Evolutionary conservation across 53 echinoderm and acorn worm genomes (phyloP), one percentile per base, ranked within the genome.

Genomic region (Astropecten irregularis): DNA sequence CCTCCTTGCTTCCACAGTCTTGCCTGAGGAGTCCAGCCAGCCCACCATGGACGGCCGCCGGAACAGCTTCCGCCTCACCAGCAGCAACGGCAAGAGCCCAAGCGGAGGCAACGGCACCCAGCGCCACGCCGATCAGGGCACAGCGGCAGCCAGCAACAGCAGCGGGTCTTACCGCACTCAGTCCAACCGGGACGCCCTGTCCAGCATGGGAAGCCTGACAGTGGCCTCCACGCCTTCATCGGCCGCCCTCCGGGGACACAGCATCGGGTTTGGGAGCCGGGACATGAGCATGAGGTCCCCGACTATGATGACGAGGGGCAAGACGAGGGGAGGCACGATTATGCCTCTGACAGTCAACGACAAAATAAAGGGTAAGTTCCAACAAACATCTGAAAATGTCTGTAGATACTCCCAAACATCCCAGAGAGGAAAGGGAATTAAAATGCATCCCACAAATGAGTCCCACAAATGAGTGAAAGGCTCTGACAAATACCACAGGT

Each of bases 51-150:
- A 87, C 50, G 37, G 42, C 29, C 84, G 76, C 10, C 82, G 92
- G 10, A 92, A 92, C 16, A 86, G 92, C 25, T 95, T 92, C 85
- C 87, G 92, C 6, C 91, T 89, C 14, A 46, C 89, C 44, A 47
- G 57, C 55, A 51, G 61, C 60, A 72, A 85, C 66, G 8, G 55
- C 40, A 36, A 56, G 19, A 66, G 56, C 55, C 68, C 84, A 48
- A 72, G 23, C 71, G 27, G 30, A 7, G 49, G 29, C 26, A 21
- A 23, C 74, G 46, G 57, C 38, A 28, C 61, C 27, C 22, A 61
- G 16, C 39, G 68, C 69, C n/a, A n/a, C n/a, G 47, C 48, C n/a
- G 84, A 74, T 22, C 74, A 53, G 5, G 38, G 55, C 74, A 55
- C 74, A 16, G 23, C 38, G 42, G 42, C 42, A 6, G 42, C 42